A percentile compares a stretch with the other conserved stretches of the same genome.
phyloP scores from a whole-genome alignment of 2,113 vertebrate genomes.

The Semicossyphus pulcher region DNA sequence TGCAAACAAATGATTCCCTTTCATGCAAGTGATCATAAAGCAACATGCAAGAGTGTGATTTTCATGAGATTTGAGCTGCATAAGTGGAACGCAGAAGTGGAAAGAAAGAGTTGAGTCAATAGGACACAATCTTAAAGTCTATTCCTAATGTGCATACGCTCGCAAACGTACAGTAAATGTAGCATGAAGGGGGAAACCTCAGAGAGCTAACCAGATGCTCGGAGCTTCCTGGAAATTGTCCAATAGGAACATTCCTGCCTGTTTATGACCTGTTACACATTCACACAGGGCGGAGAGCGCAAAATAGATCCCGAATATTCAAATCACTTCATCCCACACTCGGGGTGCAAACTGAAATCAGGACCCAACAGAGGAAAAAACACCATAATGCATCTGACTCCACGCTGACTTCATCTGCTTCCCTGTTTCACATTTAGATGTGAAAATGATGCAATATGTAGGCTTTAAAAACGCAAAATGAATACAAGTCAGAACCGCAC shows the following conservation, averaged over 20 bases:
- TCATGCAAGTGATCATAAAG: constrained; percentile 31
- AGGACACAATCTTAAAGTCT: constrained; percentile 57
- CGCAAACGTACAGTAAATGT: constrained; percentile 68
- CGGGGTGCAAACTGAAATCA: constrained; percentile 33
- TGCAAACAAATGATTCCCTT: constrained; percentile 42
- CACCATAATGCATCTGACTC: constrained; percentile 15
- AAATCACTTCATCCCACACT: constrained; percentile 38
- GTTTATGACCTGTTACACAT: constrained; percentile 82
- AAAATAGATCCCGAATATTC: constrained; percentile 65
- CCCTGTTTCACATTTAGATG: constrained; percentile 39
- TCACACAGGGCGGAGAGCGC: constrained; percentile 52
- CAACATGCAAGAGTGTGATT: background rate
- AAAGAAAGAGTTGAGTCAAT: constrained; percentile 43
- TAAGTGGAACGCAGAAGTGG: constrained; percentile 14
- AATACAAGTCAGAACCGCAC: constrained; percentile 25
- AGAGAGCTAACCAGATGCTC: constrained; percentile 73
- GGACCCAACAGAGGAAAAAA: constrained; percentile 1
- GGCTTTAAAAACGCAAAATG: constrained; percentile 20
- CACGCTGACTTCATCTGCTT: constrained; percentile 38
- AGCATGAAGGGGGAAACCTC: constrained; percentile 76
- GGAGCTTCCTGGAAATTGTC: constrained; percentile 74
- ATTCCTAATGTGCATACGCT: constrained; percentile 54
- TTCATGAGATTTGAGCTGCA: constrained; percentile 23
- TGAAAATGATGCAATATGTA: constrained; percentile 2
- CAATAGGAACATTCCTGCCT: constrained; percentile 82